A percentile compares a stretch with the other conserved stretches of the same genome.
Evolutionary conservation across 2,888 invertebrate species (phyloP).

Genomic region (Hirtodrosophila trivittata): DNA sequence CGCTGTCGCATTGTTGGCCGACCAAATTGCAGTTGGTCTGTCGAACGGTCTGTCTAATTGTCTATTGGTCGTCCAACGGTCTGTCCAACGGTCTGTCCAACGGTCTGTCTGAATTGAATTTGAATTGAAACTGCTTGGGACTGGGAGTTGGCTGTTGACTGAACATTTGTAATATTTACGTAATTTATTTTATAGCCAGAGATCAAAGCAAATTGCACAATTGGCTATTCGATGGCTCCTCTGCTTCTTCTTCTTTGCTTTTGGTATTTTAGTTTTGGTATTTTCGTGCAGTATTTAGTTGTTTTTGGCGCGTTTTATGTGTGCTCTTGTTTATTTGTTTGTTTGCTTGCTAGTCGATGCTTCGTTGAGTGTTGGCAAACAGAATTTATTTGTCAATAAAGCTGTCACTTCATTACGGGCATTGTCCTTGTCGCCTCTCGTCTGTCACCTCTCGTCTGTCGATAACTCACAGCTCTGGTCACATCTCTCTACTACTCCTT

Average conservation of each 20-base stretch:
- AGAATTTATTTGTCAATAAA: constrained; percentile 78
- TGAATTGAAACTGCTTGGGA: constrained; percentile 42
- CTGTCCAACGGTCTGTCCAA: constrained; percentile 1
- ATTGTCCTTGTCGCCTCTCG: constrained; percentile 48
- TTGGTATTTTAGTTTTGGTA: constrained; percentile 20
- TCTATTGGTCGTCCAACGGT: constrained; percentile 4
- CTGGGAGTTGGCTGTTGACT: constrained; percentile 10
- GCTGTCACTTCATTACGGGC: constrained; percentile 76
- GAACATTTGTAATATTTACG: constrained; percentile 61
- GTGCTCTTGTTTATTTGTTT: constrained; percentile 18
- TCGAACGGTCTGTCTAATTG: constrained; percentile 2
- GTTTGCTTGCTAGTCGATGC: constrained; percentile 37
- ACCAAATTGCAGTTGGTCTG: constrained; percentile 4
- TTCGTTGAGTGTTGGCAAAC: constrained; percentile 69
- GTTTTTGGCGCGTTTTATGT: constrained; percentile 16
- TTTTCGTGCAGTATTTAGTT: constrained; percentile 12
- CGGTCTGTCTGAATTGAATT: constrained; percentile 61
- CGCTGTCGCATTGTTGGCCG: constrained; percentile 39
- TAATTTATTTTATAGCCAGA: constrained; percentile 69
- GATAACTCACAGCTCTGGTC: constrained; percentile 63
- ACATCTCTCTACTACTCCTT: constrained; percentile 16
- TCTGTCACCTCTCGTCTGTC: constrained; percentile 1
- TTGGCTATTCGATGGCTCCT: constrained; percentile 44
- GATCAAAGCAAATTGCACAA: constrained; percentile 71
- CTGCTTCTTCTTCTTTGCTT: constrained; percentile 7